Base-by-base conservation (phyloP, 1,140 invertebrate genomes). In the Cephus cinctus region DNA sequence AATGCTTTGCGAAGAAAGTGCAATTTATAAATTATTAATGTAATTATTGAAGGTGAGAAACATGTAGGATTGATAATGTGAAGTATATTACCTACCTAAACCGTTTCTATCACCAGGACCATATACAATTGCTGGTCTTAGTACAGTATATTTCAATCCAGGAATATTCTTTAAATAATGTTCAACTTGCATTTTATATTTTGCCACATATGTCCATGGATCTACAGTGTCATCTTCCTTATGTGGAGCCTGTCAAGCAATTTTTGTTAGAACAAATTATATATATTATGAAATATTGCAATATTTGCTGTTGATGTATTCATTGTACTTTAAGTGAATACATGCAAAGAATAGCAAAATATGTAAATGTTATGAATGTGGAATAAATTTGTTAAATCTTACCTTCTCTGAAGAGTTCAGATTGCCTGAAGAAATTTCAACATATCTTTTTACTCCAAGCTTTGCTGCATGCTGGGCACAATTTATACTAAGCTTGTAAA, bases 81-180 rank as follows among this genome's bases (percentile, higher is more conserved):
- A 44, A 31, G 23, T n/a, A 47, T 12, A 78, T 36, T 3, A 11
- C 84, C 81, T 78, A 92, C 89, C 89, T 44, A 96, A 73, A 46
- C 90, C 89, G 64, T 81, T 83, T 65, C 84, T 84, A 73, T 96
- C 92, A 3, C 88, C 90, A 21, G 83, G 71, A 5, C 92, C 92
- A 72, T 96, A 96, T 0, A 95, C 89, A 54, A 92, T 84, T 11
- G 88, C 90, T 18, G 92, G 88, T 57, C 94, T 79, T 2, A 96
- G 65, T 45, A 96, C 81, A 3, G 89, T 86, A 71, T 87, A 94
- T 46, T 85, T 85, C n/a, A 95, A 78, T 43, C 81, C 80, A 19
- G 79, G 64, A 46, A 86, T 78, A 30, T 80, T 80, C 56, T 81
- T 78, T 23, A 96, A 67, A 62, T 90, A 83, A 57, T 88, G 79